Base-by-base conservation (phyloP, 2,888 invertebrate genomes). In the Phortica okadai region DNA sequence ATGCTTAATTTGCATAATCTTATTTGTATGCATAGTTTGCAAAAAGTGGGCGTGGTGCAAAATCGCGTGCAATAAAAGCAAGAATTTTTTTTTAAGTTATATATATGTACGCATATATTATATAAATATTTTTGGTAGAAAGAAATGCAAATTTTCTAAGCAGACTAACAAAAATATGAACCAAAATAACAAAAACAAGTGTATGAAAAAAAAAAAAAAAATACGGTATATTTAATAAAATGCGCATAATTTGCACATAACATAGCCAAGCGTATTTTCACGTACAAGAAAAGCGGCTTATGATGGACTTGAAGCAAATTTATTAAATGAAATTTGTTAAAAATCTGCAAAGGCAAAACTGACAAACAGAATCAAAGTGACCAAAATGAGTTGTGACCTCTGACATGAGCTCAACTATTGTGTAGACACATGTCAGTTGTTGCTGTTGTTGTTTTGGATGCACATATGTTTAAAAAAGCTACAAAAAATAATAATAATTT, bases 1-100 rank as follows among this genome's bases (percentile, higher is more conserved):
- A 14, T 50, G 50, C 50, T 11, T 16, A 42, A 54, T 66, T 76
- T 54, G 56, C 73, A 76, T 73, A 76, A 73, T 73, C 73, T 73
- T 76, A 73, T 73, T 73, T 76, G 62, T 42, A 73, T 69, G 64
- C 73, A 56, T 62, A 73, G 64, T 76, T 70, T 10, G 50, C 25
- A 33, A 70, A 70, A 70, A 70, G 54, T 54, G 54, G 70, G 70
- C 54, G 70, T 70, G 70, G 11, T 54, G 25, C 21, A 70, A 41
- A 54, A 70, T 70, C 54, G 50, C 70, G 50, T 54, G 54, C 70
- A 50, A 70, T 54, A 70, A 70, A 11, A 70, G 11, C 50, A 42
- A 70, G 8, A 70, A 50, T 21, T 11, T 25, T 25, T 62, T 56
- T 56, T n/a, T 56, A 56, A 16, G 16, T 7, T 16, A 56, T n/a